These are phyloP conservation scores for Dendrolimus punctatus DNA, from an alignment of 1,140 invertebrate species.

Conservation along the genomic window DNA sequence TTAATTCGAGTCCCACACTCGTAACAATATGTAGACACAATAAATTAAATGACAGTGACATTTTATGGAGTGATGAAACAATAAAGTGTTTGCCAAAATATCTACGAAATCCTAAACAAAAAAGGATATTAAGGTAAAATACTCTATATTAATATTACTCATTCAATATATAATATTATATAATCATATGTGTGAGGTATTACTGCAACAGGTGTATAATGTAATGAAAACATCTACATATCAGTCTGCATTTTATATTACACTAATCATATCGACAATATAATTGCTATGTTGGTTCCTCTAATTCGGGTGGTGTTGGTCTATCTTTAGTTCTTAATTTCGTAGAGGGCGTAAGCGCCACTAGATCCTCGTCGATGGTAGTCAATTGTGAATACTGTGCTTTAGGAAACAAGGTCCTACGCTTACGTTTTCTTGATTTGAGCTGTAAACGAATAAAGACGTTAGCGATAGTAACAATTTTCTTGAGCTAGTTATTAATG, in stretches of 20 bases:
- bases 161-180: too few species aligned
- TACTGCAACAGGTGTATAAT: neutral
- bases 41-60: too few species aligned
- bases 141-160: too few species aligned
- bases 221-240: conserved; percentile 49
- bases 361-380: conserved; percentile 54
- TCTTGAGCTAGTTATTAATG: too few species aligned
- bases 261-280: conserved; percentile 45
- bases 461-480: neutral
- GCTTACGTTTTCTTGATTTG: conserved; percentile 39
- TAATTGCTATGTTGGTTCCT: conserved; percentile 62
- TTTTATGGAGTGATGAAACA: too few species aligned
- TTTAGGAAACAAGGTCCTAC: conserved; percentile 37
- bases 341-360: conserved; percentile 40
- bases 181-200: too few species aligned
- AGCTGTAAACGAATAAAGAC: conserved; percentile 30
- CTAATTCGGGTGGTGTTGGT: conserved; percentile 25
- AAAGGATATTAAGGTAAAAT: too few species aligned
- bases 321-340: conserved; percentile 28
- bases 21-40: too few species aligned
- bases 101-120: too few species aligned
- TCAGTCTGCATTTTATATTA: conserved; percentile 65
- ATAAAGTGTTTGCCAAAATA: too few species aligned
- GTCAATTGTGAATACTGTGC: conserved; percentile 59
- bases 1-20: too few species aligned